Conservation (phyloP, 2,888 invertebrate species). For the Drosophila affinis region DNA sequence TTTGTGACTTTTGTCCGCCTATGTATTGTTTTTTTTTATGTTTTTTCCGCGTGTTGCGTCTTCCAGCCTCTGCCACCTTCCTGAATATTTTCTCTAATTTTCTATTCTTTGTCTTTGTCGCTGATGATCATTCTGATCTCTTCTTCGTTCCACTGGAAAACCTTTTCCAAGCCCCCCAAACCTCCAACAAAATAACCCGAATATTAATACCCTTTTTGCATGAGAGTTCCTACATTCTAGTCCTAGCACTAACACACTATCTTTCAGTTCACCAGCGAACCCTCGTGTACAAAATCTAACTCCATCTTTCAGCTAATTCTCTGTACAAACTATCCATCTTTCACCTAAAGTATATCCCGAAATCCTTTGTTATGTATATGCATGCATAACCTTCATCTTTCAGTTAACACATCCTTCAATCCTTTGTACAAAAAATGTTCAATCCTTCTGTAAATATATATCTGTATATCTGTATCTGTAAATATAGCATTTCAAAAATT, state of each 20-base stretch:
- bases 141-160: too few species aligned
- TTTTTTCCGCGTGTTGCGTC: too few species aligned
- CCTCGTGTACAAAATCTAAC: conserved; percentile 15
- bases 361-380: conserved; percentile 19
- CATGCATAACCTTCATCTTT: conserved; percentile 40
- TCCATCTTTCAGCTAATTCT: neutral
- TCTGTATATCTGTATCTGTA: conserved; percentile 46
- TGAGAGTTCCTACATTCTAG: conserved; percentile 5
- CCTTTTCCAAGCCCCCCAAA: conserved; percentile 2
- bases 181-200: conserved; percentile 28
- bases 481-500: conserved; percentile 36
- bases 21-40: conserved; percentile 1
- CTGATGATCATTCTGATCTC: conserved; percentile 2
- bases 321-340: neutral
- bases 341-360: conserved; percentile 24
- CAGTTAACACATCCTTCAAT: conserved; percentile 13
- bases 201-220: conserved; percentile 10
- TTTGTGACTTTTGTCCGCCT: conserved; percentile 10
- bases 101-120: conserved; percentile 13
- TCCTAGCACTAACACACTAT: conserved; percentile 7
- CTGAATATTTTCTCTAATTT: neutral
- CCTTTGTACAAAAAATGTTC: conserved; percentile 29
- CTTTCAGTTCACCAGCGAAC: neutral
- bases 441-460: conserved; percentile 29
- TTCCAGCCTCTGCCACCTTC: neutral